These are phyloP conservation scores for Equus przewalskii DNA, from an alignment of 2,113 vertebrate species.

Conservation along the genomic window DNA sequence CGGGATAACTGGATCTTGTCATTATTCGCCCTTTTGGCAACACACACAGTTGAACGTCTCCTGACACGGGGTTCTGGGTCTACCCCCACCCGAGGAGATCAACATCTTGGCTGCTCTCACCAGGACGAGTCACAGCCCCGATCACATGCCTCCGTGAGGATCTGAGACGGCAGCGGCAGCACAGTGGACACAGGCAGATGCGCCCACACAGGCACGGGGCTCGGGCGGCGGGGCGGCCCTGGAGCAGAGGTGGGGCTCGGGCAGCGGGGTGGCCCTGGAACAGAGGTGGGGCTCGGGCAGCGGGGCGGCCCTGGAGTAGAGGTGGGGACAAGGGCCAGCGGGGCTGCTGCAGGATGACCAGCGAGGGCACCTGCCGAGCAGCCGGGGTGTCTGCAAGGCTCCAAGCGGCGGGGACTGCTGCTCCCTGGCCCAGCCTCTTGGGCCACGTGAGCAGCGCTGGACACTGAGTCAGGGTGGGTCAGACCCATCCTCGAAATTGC, in stretches of 20 bases:
- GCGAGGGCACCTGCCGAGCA: neutral
- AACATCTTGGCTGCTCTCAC: neutral
- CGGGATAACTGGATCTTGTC: neutral
- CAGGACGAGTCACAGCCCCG: neutral
- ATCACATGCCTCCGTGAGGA: neutral
- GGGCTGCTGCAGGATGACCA: neutral
- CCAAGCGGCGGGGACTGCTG: neutral
- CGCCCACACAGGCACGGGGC: neutral
- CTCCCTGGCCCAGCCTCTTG: neutral
- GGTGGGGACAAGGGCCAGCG: neutral
- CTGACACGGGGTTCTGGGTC: neutral
- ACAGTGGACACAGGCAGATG: neutral
- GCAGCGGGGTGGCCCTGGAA: too few relatives aligned
- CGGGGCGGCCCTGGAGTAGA: too few relatives aligned
- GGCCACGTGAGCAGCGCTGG: neutral
- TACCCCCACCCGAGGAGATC: neutral
- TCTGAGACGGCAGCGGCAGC: neutral
- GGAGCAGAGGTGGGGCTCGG: neutral
- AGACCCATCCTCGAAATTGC: neutral
- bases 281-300: too few relatives aligned
- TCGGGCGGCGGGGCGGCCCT: too few relatives aligned
- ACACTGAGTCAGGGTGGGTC: neutral
- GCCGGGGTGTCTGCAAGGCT: neutral
- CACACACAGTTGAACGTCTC: neutral
- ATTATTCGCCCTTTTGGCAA: neutral